A percentile compares a stretch with the other conserved stretches of the same genome.
Evolutionary conservation across 2,888 invertebrate genomes (phyloP).

Genomic region (Lithophane semibrunnea): DNA sequence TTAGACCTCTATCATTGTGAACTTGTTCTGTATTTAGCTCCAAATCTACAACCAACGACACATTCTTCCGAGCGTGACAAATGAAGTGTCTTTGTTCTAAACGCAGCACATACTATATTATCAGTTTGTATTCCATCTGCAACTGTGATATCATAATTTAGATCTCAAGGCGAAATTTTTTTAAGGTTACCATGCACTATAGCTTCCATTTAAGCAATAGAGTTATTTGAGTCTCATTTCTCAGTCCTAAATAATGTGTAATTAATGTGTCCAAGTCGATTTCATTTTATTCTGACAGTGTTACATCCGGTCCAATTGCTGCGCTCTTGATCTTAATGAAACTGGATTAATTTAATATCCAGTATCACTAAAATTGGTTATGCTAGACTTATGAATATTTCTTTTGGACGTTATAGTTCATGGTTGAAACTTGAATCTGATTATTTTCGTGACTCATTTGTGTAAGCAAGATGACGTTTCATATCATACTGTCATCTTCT

Average conservation of each 20-base stretch:
- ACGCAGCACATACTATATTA: not conserved
- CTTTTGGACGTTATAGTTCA: no score
- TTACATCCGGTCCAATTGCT: constrained; percentile 46
- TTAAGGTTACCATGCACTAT: constrained; percentile 18
- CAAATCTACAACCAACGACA: not conserved
- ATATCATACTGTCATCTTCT: not conserved
- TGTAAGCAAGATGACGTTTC: not conserved
- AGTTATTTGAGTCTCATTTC: constrained; percentile 31
- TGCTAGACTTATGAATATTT: not conserved
- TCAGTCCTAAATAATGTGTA: constrained; percentile 47
- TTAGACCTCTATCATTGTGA: not conserved
- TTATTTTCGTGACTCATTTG: not conserved
- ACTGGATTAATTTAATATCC: constrained; percentile 37
- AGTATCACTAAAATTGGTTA: constrained; percentile 5
- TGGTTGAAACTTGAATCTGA: not conserved
- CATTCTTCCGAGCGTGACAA: not conserved
- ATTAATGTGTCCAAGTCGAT: constrained; percentile 54
- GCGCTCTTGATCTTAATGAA: constrained; percentile 37
- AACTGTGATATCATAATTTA: constrained; percentile 33
- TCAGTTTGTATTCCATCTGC: constrained; percentile 22
- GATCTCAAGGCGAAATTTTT: constrained; percentile 44
- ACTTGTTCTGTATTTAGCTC: no score
- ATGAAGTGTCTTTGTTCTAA: constrained; percentile 22
- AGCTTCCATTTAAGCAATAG: constrained; percentile 19
- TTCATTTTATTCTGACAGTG: constrained; percentile 54